phyloP scores from a whole-genome alignment of 2,888 invertebrate species.

The Agrenia bidenticulata region DNA sequence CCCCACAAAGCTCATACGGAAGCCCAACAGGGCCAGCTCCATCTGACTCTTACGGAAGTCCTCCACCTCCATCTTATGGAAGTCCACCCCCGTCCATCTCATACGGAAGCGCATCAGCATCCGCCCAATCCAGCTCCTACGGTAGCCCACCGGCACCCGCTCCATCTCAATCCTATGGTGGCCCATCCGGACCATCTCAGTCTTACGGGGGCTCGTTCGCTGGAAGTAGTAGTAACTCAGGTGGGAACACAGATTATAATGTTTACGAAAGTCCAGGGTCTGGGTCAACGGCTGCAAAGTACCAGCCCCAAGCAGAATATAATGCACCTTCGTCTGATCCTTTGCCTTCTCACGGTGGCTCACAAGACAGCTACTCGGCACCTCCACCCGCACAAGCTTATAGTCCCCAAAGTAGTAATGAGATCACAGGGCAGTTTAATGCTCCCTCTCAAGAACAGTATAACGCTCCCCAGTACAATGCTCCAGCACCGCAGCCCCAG shows the following conservation, averaged over 20 bases:
- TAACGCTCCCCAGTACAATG: slow-evolving; percentile 24
- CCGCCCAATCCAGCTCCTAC: slow-evolving; percentile 4
- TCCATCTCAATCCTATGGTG: neutral
- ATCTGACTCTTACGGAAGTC: slow-evolving; percentile 30
- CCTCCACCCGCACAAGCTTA: slow-evolving; percentile 25
- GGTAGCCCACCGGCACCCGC: slow-evolving; percentile 26
- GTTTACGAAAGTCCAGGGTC: slow-evolving; percentile 22
- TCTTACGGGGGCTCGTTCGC: slow-evolving; percentile 4
- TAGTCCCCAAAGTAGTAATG: neutral
- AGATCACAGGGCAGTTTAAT: slow-evolving; percentile 8
- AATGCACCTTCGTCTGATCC: slow-evolving; percentile 30
- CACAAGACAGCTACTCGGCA: slow-evolving; percentile 44
- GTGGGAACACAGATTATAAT: slow-evolving; percentile 34
- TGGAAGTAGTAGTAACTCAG: slow-evolving; percentile 31
- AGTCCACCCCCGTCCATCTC: slow-evolving; percentile 17
- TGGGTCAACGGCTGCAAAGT: slow-evolving; percentile 46
- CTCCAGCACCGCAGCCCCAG: slow-evolving; percentile 15
- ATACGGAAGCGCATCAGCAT: slow-evolving; percentile 26
- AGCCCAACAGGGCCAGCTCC: slow-evolving; percentile 11
- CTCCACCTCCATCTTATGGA: slow-evolving; percentile 21
- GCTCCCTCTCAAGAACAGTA: slow-evolving; percentile 5
- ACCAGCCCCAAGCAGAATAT: slow-evolving; percentile 45
- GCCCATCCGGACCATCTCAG: slow-evolving; percentile 3
- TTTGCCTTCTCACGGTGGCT: slow-evolving; percentile 37
- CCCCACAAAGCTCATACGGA: slow-evolving; percentile 20